A percentile compares a stretch with the other conserved stretches of the same genome.
Evolutionary conservation across 2,888 invertebrate genomes (phyloP).

Genomic region (Rhimphoctona megacephalus): DNA sequence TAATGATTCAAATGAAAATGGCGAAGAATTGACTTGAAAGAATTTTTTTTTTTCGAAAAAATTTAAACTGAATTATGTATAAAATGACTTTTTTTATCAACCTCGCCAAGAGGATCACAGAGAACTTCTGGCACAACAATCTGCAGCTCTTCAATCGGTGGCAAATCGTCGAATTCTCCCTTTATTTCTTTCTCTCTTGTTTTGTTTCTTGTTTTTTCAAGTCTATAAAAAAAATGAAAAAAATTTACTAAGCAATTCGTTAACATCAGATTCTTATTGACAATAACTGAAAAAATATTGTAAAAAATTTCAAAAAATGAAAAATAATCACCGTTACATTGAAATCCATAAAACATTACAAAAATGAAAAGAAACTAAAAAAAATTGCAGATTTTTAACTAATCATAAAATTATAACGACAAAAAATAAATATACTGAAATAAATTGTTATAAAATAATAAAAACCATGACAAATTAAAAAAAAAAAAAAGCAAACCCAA

Average conservation of each 20-base stretch:
- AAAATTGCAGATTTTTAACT: too few species aligned
- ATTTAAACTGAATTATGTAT: too few species aligned
- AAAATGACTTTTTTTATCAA: slow-evolving; percentile 79
- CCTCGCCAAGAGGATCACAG: slow-evolving; percentile 90
- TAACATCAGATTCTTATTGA: too few species aligned
- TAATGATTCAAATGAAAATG: background rate
- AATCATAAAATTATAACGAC: too few species aligned
- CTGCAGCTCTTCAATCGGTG: slow-evolving; percentile 92
- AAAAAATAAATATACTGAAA: too few species aligned
- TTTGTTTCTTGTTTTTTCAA: slow-evolving; percentile 55
- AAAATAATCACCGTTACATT: background rate
- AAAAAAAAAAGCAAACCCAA: too few species aligned
- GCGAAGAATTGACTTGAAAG: too few species aligned
- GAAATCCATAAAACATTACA: too few species aligned
- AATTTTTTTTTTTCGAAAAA: background rate
- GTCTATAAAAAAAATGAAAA: slow-evolving; percentile 55
- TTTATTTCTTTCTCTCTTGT: slow-evolving; percentile 63
- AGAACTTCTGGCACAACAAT: slow-evolving; percentile 92
- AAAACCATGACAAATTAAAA: background rate
- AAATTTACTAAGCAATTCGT: background rate
- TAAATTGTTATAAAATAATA: too few species aligned
- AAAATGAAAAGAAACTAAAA: too few species aligned
- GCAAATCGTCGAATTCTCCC: slow-evolving; percentile 90
- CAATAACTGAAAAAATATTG: too few species aligned
- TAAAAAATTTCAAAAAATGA: background rate